Evolutionary conservation across 53 echinoderm and acorn worm genomes (phyloP).

Genomic region (Holothuria leucospilota): DNA sequence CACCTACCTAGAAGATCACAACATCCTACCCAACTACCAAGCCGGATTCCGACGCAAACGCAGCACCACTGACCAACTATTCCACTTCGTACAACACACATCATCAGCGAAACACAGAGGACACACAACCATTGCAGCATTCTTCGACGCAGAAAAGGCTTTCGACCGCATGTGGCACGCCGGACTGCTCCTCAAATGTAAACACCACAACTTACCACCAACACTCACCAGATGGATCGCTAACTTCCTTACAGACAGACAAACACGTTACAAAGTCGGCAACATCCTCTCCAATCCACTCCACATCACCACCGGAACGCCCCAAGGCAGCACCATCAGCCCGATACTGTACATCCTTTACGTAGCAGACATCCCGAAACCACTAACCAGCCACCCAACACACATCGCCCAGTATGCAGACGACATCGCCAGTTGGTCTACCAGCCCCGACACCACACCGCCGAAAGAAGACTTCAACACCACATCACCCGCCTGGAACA

Average conservation of each 20-base stretch:
- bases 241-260: background rate
- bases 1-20: background rate
- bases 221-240: too few relatives aligned
- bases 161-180: background rate
- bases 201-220: background rate
- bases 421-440: background rate
- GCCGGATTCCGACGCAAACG: background rate
- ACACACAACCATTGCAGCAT: background rate
- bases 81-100: background rate
- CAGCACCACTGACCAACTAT: background rate
- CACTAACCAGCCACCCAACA: background rate
- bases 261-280: too few relatives aligned
- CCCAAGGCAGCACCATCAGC: conserved; percentile 4
- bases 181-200: background rate
- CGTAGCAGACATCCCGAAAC: background rate
- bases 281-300: background rate
- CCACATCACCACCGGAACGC: background rate
- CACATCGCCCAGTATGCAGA: background rate
- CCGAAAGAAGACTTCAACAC: background rate
- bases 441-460: background rate
- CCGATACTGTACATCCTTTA: background rate
- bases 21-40: background rate
- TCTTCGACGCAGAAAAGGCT: background rate
- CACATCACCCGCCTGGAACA: background rate
- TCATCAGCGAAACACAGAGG: background rate